Evolutionary conservation across 2,888 invertebrate species (phyloP).

Genomic region (Diadromus collaris): DNA sequence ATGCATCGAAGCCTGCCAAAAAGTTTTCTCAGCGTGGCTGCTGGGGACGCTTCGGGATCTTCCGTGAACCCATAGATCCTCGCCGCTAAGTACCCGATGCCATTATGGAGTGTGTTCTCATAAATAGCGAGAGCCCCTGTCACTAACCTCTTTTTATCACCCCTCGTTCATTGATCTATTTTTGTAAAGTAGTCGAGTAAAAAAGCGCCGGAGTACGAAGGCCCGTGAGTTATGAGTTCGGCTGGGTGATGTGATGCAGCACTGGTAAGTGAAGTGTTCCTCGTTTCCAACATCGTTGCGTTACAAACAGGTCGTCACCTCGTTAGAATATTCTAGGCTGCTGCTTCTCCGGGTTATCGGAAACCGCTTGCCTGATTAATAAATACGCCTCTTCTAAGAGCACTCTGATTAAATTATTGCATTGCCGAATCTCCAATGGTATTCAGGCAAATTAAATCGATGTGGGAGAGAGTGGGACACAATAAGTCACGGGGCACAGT

Average conservation of each 20-base stretch:
- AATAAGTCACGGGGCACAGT: too few relatives aligned
- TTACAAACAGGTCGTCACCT: conserved; percentile 7
- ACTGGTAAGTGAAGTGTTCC: conserved; percentile 26
- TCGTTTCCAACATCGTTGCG: conserved; percentile 9
- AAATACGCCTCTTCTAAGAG: neutral
- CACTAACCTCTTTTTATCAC: conserved; percentile 5
- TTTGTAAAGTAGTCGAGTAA: conserved; percentile 5
- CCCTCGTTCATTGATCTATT: conserved; percentile 26
- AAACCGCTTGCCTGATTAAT: neutral
- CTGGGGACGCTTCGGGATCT: neutral
- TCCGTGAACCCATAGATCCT: conserved; percentile 8
- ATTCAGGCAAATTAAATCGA: neutral
- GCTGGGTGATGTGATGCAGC: neutral
- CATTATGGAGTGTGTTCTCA: neutral
- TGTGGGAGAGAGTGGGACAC: too few relatives aligned
- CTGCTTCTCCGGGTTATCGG: neutral
- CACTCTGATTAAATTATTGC: neutral
- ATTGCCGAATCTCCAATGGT: neutral
- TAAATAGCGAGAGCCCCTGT: neutral
- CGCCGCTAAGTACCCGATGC: conserved; percentile 8
- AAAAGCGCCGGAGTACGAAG: conserved; percentile 5
- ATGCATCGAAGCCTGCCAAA: neutral
- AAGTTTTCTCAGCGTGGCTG: conserved; percentile 48
- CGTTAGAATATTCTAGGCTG: neutral
- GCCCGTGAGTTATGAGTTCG: conserved; percentile 34